A percentile compares a stretch with the other conserved stretches of the same genome.
Evolutionary conservation across 2,113 vertebrate species (phyloP).

Genomic region (Brienomyrus brachyistius): DNA sequence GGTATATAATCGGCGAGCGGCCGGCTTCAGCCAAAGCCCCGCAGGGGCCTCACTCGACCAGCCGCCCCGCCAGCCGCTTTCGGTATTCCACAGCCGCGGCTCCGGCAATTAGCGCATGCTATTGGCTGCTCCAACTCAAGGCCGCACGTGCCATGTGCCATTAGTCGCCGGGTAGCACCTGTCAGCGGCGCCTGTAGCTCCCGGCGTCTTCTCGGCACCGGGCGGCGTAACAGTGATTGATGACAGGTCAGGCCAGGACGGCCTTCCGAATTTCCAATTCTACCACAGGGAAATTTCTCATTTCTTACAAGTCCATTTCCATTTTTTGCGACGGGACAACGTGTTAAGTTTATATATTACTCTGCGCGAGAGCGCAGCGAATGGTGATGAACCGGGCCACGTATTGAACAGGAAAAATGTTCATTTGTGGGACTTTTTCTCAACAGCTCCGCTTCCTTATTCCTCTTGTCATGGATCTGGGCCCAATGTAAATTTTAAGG

Average conservation of each 20-base stretch:
- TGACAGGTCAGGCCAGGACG: slow-evolving; percentile 59
- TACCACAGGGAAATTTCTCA: slow-evolving; percentile 68
- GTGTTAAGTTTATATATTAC: slow-evolving; percentile 58
- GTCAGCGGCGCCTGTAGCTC: slow-evolving; percentile 44
- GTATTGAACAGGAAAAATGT: slow-evolving; percentile 44
- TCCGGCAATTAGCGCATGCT: slow-evolving; percentile 38
- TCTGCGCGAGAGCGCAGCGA: slow-evolving; percentile 37
- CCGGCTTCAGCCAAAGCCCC: slow-evolving; percentile 4
- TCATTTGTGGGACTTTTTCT: slow-evolving; percentile 52
- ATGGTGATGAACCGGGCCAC: slow-evolving; percentile 60
- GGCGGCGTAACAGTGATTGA: slow-evolving; percentile 58
- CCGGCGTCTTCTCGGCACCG: slow-evolving; percentile 33
- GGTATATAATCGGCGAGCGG: slow-evolving; percentile 36
- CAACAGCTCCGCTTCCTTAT: slow-evolving; percentile 30
- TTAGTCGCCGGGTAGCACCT: slow-evolving; percentile 51
- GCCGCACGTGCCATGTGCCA: slow-evolving; percentile 38
- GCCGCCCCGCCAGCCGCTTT: slow-evolving; percentile 27
- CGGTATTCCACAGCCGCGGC: slow-evolving; percentile 35
- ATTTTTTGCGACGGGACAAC: slow-evolving; percentile 51
- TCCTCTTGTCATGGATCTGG: slow-evolving; percentile 42
- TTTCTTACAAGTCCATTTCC: slow-evolving; percentile 68
- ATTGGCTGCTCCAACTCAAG: slow-evolving; percentile 30
- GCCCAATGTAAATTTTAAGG: slow-evolving; percentile 55
- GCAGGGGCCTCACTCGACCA: not conserved
- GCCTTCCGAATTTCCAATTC: slow-evolving; percentile 60